Evolutionary conservation across 2,113 vertebrate genomes (phyloP).

Genomic region (Colius striatus): DNA sequence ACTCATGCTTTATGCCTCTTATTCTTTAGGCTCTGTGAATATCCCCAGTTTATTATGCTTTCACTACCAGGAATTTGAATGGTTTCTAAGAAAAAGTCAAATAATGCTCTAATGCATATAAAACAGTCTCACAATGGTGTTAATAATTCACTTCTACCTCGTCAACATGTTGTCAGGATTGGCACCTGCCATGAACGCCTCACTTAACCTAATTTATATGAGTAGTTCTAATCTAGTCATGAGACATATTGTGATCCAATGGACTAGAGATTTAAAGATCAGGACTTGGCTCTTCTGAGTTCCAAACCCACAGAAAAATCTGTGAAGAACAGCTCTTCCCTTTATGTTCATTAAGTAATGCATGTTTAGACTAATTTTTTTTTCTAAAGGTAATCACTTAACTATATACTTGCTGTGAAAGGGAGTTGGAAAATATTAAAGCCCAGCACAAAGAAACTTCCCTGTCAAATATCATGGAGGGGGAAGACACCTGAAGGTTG

Average conservation of each 20-base stretch:
- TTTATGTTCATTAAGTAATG: not conserved
- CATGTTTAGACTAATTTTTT: constrained; percentile 29
- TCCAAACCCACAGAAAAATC: constrained; percentile 7
- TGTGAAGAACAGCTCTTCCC: constrained; percentile 29
- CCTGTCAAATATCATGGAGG: not conserved
- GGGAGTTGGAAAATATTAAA: not conserved
- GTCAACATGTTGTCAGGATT: not conserved
- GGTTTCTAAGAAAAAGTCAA: not conserved
- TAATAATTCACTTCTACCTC: not conserved
- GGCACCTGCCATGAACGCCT: not conserved
- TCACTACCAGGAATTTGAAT: not conserved
- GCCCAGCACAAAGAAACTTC: not conserved
- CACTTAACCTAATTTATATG: not conserved
- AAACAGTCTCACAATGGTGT: not conserved
- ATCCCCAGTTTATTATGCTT: not conserved
- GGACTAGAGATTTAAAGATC: not conserved
- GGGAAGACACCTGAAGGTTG: not conserved
- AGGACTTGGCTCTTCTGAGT: not conserved
- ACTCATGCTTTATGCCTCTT: not conserved
- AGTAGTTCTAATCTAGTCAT: not conserved
- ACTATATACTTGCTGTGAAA: not conserved
- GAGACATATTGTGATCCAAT: not conserved
- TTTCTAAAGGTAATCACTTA: constrained; percentile 6
- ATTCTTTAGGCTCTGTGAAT: not conserved
- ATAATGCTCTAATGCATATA: not conserved